phyloP scores from a whole-genome alignment of 1,140 invertebrate genomes.

The Leptinotarsa texana region DNA sequence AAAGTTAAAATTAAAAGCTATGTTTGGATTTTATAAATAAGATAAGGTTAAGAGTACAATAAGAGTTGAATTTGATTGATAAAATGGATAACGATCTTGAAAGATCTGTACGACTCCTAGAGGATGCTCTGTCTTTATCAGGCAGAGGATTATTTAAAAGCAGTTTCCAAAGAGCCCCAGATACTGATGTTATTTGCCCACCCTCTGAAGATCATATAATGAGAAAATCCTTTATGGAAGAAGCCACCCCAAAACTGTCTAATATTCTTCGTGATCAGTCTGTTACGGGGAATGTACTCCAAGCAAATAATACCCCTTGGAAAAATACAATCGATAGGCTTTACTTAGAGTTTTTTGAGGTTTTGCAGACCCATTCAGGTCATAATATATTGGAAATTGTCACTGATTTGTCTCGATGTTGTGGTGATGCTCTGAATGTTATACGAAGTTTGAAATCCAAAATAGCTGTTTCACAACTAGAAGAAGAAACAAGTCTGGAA shows the following conservation, averaged over 20 bases:
- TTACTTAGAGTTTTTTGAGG: conserved; percentile 64
- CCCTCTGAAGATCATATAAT: conserved; percentile 46
- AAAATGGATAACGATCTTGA: conserved; percentile 52
- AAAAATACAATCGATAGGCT: conserved; percentile 59
- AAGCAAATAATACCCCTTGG: conserved; percentile 56
- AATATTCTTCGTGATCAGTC: conserved; percentile 50
- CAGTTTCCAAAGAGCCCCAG: conserved; percentile 20
- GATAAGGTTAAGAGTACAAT: no score
- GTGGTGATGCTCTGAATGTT: conserved; percentile 59
- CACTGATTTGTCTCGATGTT: conserved; percentile 62
- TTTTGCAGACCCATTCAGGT: conserved; percentile 59
- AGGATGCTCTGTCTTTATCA: conserved; percentile 47
- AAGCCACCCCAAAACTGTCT: conserved; percentile 55
- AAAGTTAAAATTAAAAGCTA: no score
- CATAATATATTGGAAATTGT: conserved; percentile 63
- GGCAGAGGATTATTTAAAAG: conserved; percentile 45
- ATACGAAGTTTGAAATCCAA: conserved; percentile 56
- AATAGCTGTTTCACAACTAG: conserved; percentile 55
- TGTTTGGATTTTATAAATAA: no score
- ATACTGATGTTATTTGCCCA: conserved; percentile 33
- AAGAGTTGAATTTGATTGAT: neutral
- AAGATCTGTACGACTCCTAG: conserved; percentile 49
- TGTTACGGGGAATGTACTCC: conserved; percentile 57
- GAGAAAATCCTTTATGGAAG: conserved; percentile 37
- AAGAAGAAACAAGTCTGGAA: conserved; percentile 65